phyloP scores from a whole-genome alignment of 2,797 vertebrate species.

The Tinamus major region DNA sequence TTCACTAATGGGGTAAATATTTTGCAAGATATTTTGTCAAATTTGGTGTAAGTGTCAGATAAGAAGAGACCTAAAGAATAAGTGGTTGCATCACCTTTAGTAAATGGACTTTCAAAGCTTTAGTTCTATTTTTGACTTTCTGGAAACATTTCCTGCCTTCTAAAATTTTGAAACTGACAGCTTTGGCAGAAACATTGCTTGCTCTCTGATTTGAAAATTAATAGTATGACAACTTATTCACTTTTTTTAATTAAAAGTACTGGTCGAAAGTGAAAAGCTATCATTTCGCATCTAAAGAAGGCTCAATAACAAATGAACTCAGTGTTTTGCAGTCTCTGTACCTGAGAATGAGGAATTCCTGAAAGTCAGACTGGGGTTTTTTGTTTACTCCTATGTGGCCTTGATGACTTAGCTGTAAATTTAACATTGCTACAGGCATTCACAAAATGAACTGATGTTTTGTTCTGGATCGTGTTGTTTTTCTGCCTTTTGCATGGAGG shows the following conservation, averaged over 20 bases:
- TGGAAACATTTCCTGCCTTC: neutral
- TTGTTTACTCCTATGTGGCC: neutral
- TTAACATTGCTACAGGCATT: neutral
- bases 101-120: neutral
- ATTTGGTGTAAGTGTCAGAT: neutral
- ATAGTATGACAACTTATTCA: neutral
- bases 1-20: constrained; percentile 87
- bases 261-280: neutral
- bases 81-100: neutral
- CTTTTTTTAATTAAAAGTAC: neutral
- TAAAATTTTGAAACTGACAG: neutral
- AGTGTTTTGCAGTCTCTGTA: neutral
- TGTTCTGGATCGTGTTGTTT: neutral
- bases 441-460: neutral
- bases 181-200: neutral
- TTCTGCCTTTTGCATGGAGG: neutral
- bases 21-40: neutral
- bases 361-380: neutral
- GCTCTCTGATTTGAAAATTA: neutral
- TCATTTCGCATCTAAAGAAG: neutral
- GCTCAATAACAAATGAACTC: neutral
- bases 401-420: neutral
- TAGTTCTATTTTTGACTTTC: neutral
- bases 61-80: neutral
- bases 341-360: neutral